Conservation (phyloP, 2,888 invertebrate species). For the Polyploca ridens region DNA sequence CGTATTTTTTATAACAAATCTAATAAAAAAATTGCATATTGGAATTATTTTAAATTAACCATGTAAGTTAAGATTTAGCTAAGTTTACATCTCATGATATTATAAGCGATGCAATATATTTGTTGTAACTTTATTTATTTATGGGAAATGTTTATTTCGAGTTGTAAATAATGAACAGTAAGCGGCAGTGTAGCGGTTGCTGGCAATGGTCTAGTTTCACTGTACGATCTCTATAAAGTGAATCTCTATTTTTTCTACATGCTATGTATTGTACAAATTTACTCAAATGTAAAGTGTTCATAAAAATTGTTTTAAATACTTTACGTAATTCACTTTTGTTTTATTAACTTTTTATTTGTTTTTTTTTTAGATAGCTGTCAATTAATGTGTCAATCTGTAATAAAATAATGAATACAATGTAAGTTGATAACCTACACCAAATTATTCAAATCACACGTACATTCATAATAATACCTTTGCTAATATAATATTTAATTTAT, state of each 20-base stretch:
- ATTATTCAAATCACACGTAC: constrained; percentile 31
- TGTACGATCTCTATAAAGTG: constrained; percentile 81
- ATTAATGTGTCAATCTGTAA: constrained; percentile 76
- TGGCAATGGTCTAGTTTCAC: constrained; percentile 81
- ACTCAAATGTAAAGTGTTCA: constrained; percentile 81
- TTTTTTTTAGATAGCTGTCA: constrained; percentile 71
- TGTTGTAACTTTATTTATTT: background rate
- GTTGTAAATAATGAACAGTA: constrained; percentile 16
- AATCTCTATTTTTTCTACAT: constrained; percentile 85
- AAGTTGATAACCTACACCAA: constrained; percentile 34
- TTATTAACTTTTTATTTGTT: constrained; percentile 22
- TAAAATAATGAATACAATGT: constrained; percentile 21
- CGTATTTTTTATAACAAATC: background rate
- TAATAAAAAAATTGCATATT: background rate
- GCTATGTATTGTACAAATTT: constrained; percentile 82
- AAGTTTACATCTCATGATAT: too few species aligned
- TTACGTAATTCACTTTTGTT: constrained; percentile 41
- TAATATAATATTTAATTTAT: constrained; percentile 15
- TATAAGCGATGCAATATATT: background rate
- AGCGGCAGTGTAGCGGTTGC: constrained; percentile 29
- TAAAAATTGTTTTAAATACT: constrained; percentile 58
- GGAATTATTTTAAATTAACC: background rate
- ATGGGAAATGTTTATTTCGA: background rate
- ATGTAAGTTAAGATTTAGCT: background rate
- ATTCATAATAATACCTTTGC: constrained; percentile 26